These are phyloP conservation scores for Hedya salicella DNA, from an alignment of 2,888 invertebrate species.

Conservation along the genomic window DNA sequence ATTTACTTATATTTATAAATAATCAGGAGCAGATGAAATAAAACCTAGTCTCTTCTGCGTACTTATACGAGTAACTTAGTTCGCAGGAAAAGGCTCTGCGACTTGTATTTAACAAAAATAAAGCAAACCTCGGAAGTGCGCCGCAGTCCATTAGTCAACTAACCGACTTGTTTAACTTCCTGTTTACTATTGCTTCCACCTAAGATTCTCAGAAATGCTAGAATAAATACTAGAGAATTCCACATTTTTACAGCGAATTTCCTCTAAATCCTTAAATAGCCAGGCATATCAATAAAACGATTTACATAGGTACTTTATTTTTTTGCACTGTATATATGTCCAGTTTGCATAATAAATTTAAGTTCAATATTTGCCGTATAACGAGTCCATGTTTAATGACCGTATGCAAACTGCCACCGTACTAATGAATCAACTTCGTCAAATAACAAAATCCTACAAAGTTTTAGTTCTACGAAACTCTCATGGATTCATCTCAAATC, in stretches of 20 bases:
- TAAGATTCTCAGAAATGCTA: constrained; percentile 3
- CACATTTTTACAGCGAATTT: too few species aligned
- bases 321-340: too few species aligned
- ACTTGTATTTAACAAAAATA: constrained; percentile 29
- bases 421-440: neutral
- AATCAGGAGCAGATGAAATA: too few species aligned
- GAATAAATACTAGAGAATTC: neutral
- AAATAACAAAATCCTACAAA: neutral
- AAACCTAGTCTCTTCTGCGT: neutral
- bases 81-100: neutral
- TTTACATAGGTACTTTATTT: too few species aligned
- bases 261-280: neutral
- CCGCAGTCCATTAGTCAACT: constrained; percentile 25
- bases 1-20: too few species aligned
- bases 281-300: neutral
- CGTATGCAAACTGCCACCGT: neutral
- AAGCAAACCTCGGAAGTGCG: neutral
- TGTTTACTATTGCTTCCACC: constrained; percentile 9
- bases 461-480: constrained; percentile 13
- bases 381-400: neutral
- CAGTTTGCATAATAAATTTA: neutral
- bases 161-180: constrained; percentile 12
- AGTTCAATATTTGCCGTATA: too few species aligned
- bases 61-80: neutral
- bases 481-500: constrained; percentile 13